Evolutionary conservation across 2,797 vertebrate genomes (phyloP).

Genomic region (Eulemur albifrons): DNA sequence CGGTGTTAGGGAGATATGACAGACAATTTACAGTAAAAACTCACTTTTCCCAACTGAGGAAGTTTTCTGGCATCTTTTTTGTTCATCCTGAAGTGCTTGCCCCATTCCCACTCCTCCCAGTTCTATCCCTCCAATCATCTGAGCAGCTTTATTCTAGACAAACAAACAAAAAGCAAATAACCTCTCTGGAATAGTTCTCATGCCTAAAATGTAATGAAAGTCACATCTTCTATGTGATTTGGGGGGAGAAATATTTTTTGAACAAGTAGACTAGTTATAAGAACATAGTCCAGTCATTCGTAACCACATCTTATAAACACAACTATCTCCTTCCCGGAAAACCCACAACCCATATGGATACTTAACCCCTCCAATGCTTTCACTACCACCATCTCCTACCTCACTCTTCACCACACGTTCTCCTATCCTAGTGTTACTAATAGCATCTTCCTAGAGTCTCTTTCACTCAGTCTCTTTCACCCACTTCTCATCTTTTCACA

Average conservation of each 20-base stretch:
- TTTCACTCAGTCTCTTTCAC: neutral
- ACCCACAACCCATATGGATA: no score
- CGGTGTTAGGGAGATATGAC: neutral
- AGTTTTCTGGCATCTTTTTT: neutral
- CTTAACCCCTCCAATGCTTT: neutral
- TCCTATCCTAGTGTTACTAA: neutral
- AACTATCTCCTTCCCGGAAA: neutral
- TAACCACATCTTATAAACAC: neutral
- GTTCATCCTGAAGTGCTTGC: neutral
- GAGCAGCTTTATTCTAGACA: neutral
- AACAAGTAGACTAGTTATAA: neutral
- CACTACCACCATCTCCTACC: neutral
- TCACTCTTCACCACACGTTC: rapidly evolving
- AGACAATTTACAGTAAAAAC: neutral
- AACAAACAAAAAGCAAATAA: neutral
- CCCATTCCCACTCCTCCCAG: neutral
- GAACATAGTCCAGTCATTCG: neutral
- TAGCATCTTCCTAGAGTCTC: neutral
- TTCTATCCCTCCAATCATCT: neutral
- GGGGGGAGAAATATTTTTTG: neutral
- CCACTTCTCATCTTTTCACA: neutral
- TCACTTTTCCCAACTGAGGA: neutral
- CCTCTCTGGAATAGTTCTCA: neutral
- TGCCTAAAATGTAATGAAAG: neutral
- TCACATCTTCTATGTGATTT: neutral